Evolutionary conservation across 2,888 invertebrate species (phyloP).

Genomic region (Thumatha senex): DNA sequence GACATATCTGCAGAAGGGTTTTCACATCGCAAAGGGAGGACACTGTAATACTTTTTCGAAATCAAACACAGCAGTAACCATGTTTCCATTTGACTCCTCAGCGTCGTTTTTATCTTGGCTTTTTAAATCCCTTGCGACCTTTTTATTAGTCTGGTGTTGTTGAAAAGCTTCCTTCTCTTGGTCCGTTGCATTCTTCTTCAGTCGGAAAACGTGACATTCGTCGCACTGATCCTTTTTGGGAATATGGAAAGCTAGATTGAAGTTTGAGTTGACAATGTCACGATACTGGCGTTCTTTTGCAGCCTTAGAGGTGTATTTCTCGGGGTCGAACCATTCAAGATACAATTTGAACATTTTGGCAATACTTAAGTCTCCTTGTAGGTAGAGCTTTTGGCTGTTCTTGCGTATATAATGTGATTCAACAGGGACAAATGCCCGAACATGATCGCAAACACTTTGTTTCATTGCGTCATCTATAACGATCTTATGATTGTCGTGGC

Average conservation of each 20-base stretch:
- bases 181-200: constrained; percentile 5
- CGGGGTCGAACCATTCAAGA: constrained; percentile 14
- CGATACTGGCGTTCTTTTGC: constrained; percentile 15
- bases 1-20: too few relatives aligned
- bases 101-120: not conserved
- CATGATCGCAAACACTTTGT: constrained; percentile 14
- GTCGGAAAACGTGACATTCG: constrained; percentile 1
- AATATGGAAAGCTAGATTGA: constrained; percentile 19
- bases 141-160: not conserved
- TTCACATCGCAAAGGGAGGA: too few relatives aligned
- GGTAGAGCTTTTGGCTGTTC: constrained; percentile 1
- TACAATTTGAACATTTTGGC: constrained; percentile 21
- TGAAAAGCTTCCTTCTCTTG: not conserved
- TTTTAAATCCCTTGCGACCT: not conserved
- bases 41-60: constrained; percentile 16
- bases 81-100: not conserved
- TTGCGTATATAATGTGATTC: constrained; percentile 26
- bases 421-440: constrained; percentile 19
- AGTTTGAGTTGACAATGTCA: constrained; percentile 17
- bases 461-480: not conserved
- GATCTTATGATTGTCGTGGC: not conserved
- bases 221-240: constrained; percentile 26
- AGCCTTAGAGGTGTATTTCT: constrained; percentile 16
- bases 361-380: constrained; percentile 13
- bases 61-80: constrained; percentile 18